These are phyloP conservation scores for Apteryx mantelli DNA, from an alignment of 2,113 vertebrate species.

Conservation along the genomic window DNA sequence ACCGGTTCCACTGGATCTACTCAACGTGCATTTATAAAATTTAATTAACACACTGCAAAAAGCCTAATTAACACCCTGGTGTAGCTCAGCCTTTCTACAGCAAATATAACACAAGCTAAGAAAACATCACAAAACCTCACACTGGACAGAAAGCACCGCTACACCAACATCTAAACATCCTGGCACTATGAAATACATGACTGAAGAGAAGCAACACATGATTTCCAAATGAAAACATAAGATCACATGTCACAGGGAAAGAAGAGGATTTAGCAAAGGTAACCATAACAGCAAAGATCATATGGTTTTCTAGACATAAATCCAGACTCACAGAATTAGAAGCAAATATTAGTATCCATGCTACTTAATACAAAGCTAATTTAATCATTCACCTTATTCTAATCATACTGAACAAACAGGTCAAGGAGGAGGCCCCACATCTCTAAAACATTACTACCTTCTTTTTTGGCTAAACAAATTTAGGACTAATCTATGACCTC, in stretches of 20 bases:
- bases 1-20: conserved; percentile 52
- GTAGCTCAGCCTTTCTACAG: conserved; percentile 11
- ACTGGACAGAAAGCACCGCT: not conserved
- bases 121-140: conserved; percentile 38
- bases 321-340: not conserved
- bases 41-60: conserved; percentile 63
- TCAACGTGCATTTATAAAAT: conserved; percentile 42
- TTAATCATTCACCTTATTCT: not conserved
- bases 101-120: not conserved
- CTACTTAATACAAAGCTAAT: not conserved
- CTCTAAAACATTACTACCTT: not conserved
- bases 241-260: not conserved
- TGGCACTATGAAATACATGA: not conserved
- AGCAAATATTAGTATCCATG: not conserved
- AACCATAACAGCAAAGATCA: not conserved
- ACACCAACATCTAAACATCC: not conserved
- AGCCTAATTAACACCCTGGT: conserved; percentile 59
- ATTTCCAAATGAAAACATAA: not conserved
- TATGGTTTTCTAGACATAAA: not conserved
- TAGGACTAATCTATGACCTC: not conserved
- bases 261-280: not conserved
- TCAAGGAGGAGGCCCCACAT: not conserved
- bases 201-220: not conserved
- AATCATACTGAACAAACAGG: not conserved
- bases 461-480: not conserved